Evolutionary conservation across 2,888 invertebrate species (phyloP).

Genomic region (Agelastica alni): DNA sequence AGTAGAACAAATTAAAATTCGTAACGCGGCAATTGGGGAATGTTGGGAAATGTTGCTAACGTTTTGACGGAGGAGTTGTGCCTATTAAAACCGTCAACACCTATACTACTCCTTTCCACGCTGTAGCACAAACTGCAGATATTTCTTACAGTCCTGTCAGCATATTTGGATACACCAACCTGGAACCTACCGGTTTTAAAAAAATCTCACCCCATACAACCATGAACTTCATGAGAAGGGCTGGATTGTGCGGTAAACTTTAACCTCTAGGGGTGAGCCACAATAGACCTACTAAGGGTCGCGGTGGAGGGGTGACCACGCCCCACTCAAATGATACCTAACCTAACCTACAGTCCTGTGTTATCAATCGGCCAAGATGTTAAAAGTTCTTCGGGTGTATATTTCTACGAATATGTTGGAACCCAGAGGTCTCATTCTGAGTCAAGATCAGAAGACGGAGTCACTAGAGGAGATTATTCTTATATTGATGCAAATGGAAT

Average conservation of each 20-base stretch:
- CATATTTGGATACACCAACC: too few relatives aligned
- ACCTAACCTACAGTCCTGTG: too few relatives aligned
- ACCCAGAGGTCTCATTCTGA: conserved; percentile 69
- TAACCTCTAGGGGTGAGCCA: too few relatives aligned
- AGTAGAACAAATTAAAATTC: conserved; percentile 46
- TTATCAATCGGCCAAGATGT: too few relatives aligned
- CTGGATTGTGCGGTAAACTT: too few relatives aligned
- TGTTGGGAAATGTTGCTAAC: conserved; percentile 42
- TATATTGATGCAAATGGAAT: conserved; percentile 71
- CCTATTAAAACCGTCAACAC: conserved; percentile 28
- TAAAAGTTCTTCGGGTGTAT: conserved; percentile 60
- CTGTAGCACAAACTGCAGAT: conserved; percentile 40
- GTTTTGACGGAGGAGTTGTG: conserved; percentile 28
- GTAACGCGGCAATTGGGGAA: conserved; percentile 43
- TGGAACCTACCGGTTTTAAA: too few relatives aligned
- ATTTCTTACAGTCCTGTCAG: conserved; percentile 41
- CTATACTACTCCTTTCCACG: conserved; percentile 14
- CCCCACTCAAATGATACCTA: too few relatives aligned
- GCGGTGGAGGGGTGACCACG: too few relatives aligned
- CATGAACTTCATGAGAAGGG: too few relatives aligned
- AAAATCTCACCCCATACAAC: too few relatives aligned
- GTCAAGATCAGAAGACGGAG: conserved; percentile 63
- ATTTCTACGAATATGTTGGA: conserved; percentile 65
- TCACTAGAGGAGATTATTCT: conserved; percentile 68
- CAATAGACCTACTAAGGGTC: too few relatives aligned